Evolutionary conservation across 2,113 vertebrate species (phyloP), one percentile per base, ranked within the genome.

Genomic region (Maccullochella peelii): DNA sequence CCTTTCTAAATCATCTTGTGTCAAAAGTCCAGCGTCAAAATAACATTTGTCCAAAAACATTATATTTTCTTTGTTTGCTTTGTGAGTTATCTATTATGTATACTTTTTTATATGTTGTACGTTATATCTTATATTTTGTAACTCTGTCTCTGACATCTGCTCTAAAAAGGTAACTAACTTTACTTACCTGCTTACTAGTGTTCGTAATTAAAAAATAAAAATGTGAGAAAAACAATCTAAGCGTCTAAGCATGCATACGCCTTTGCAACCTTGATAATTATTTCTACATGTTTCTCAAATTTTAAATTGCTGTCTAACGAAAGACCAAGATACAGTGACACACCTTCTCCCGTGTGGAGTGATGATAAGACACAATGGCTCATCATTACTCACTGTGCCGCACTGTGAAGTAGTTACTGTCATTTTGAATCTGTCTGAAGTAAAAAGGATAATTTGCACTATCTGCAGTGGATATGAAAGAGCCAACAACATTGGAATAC

Each of bases 391-490:
- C 25, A 38, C 12, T 6, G 5, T 7, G 58, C 18, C 44, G 44
- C n/a, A 44, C 4, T 33, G 2, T 44, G 18, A 52, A 67, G 21
- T 50, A 36, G 21, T 59, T 8, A 44, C 23, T 55, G 66, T 36
- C 2, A 54, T 70, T 76, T 36, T 47, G 1, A 27, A 67, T 44
- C 58, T 5, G 38, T 73, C 47, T 69, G n/a, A 33, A 59, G 27
- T 47, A 54, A 66, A 62, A 82, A 27, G 4, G n/a, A 8, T 8
- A 30, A 30, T 66, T 65, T 71, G 25, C 58, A 69, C 15, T n/a
- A 25, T 33, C 27, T 88, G 57, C 3, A 49, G 42, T 58, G 2
- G 18, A n/a, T n/a, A 73, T 49, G 11, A 70, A 75, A 74, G 55
- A 66, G 18, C 16, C 38, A 78, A 11, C 65, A 58, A 49, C 63